phyloP scores from a whole-genome alignment of 2,113 vertebrate genomes.

The Poecile atricapillus region DNA sequence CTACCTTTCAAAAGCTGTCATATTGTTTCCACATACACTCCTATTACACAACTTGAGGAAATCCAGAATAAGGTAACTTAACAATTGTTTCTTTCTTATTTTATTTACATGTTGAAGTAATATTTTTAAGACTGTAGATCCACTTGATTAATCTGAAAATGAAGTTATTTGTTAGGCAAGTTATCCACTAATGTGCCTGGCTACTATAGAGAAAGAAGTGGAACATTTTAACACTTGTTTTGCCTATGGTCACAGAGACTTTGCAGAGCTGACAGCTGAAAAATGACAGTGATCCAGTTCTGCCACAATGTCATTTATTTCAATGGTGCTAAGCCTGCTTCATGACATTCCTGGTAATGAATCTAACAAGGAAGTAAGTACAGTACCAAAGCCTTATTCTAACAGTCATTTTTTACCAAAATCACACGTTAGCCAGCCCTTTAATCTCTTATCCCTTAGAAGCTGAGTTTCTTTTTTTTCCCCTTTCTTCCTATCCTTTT shows the following conservation, averaged over 20 bases:
- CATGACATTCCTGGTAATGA: conserved; percentile 24
- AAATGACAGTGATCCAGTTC: not conserved
- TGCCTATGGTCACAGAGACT: not conserved
- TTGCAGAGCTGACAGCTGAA: conserved; percentile 13
- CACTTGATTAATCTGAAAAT: not conserved
- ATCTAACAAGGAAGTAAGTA: conserved; percentile 24
- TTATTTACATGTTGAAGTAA: not conserved
- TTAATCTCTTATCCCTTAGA: conserved; percentile 1
- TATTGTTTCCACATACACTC: not conserved
- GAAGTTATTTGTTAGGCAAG: not conserved
- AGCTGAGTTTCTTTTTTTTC: not conserved
- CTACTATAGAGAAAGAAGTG: not conserved
- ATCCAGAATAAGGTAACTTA: not conserved
- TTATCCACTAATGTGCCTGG: not conserved
- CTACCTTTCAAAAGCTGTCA: not conserved
- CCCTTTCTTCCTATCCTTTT: not conserved
- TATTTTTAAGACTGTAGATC: not conserved
- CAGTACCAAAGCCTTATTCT: not conserved
- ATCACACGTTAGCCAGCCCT: not conserved
- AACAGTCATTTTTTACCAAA: conserved; percentile 31
- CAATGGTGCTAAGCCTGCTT: not conserved
- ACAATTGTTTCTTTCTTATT: not conserved
- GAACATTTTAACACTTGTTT: not conserved
- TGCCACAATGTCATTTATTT: conserved; percentile 37
- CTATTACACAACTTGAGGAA: not conserved